Base-by-base conservation (phyloP, 1,140 invertebrate species). In the Heliothis subflexa region DNA sequence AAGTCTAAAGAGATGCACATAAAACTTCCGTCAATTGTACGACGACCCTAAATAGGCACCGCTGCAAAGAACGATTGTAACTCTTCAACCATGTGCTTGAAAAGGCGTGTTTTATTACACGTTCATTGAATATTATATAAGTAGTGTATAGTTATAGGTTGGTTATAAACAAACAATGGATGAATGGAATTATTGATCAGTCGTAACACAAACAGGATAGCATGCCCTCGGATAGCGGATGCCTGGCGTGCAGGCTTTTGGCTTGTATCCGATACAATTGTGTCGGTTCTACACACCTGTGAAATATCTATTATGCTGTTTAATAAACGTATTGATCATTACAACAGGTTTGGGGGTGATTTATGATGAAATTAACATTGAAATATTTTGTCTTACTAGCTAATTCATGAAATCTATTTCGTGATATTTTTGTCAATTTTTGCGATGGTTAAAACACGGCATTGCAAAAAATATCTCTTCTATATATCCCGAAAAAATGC, bases 111-210 rank as follows among this genome's bases (percentile, higher is more conserved):
- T 61, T 59, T 40, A 55, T 40, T n/a, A 55, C 68, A 16, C 68
- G 5, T 72, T 45, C 28, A 59, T 72, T 59, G 70, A 57, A 57
- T 72, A 57, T 72, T 61, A 49, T 74, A 74, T 28, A 61, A 49
- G 40, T 7, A 59, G 50, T 70, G 16, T 70, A 52, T 25, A 52
- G 21, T 11, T 18, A 18, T 25, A 40, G 33, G 54, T 25, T 49
- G 18, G 55, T 61, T 2, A 74, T 61, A 47, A 70, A 74, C 71
- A 61, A 74, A 74, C 71, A 47, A 74, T 74, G 54, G 61, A 74
- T 74, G 71, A 74, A 74, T 74, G 71, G 71, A 74, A 74, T 74
- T 61, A 74, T 74, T 74, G 71, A 74, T 74, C 16, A 47, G 16
- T 59, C 40, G 54, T 61, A 61, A 61, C 57, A 70, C 49, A 59